Base-by-base conservation (phyloP, 2,797 vertebrate species). In the Ispidina picta region DNA sequence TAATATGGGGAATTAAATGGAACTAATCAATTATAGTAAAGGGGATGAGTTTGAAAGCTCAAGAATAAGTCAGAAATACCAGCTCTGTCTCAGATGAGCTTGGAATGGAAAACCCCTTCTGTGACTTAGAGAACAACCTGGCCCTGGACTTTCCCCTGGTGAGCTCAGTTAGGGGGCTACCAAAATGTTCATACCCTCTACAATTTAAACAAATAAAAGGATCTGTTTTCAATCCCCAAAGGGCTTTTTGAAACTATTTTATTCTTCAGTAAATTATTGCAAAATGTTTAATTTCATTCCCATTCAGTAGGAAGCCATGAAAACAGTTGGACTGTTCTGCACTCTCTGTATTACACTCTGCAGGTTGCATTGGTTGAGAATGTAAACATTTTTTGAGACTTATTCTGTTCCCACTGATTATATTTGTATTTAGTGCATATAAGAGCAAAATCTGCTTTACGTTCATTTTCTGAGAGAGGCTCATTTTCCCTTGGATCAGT, bases 11-110 rank as follows among this genome's bases (percentile, higher is more conserved):
- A 93, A 56, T 81, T 35, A 89, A 92, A 76, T 19, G 11, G 65
- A 92, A 89, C 69, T 44, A 80, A 87, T 75, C 68, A 51, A 89
- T 89, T 86, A 55, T 10, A 64, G 21, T 44, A 26, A 91, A 86
- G 15, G 55, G 22, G 15, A 60, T 80, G 37, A 56, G 17, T 74
- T 72, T 80, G 52, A 89, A 90, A 85, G 48, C 43, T 83, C 9
- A 5, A 44, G 23, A 71, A 62, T n/a, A 74, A 64, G 8, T 37
- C 28, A 74, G 72, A 82, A 28, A 54, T 37, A 82, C 1, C 12
- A 75, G 5, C 11, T 19, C n/a, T 58, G 9, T 46, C 46, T 90
- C 49, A 58, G 39, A 41, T 11, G 8, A 72, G 22, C 28, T 60
- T 87, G 77, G 31, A 15, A 22, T 39, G 16, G n/a, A 64, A 83